Evolutionary conservation across 2,113 vertebrate genomes (phyloP).

Genomic region (Callorhinus ursinus): DNA sequence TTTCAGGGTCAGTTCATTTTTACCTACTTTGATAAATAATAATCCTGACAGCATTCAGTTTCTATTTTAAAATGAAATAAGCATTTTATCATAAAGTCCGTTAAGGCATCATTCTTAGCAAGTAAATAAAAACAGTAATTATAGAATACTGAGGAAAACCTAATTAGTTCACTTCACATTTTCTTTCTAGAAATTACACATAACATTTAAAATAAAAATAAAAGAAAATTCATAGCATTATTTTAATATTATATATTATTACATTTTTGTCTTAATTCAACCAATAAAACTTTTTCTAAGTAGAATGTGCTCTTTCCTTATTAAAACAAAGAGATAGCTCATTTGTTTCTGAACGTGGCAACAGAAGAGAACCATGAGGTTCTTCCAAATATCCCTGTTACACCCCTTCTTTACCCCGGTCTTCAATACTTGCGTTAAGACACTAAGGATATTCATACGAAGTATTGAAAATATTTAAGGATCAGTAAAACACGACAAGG

Average conservation of each 20-base stretch:
- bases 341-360: slow-evolving; percentile 2
- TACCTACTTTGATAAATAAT: slow-evolving; percentile 50
- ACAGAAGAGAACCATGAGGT: neutral
- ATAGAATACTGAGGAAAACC: slow-evolving; percentile 1
- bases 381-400: neutral
- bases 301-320: neutral
- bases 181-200: slow-evolving; percentile 10
- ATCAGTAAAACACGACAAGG: neutral
- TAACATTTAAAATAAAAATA: neutral
- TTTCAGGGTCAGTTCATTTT: slow-evolving; percentile 69
- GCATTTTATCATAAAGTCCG: neutral
- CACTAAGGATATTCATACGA: neutral
- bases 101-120: neutral
- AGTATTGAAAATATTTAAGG: neutral
- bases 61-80: slow-evolving; percentile 51
- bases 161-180: neutral
- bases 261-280: neutral
- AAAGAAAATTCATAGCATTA: neutral
- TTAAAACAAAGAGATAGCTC: neutral
- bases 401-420: neutral
- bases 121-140: slow-evolving; percentile 19
- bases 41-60: slow-evolving; percentile 8
- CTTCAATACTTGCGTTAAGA: neutral
- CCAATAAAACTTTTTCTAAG: neutral
- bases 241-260: neutral